A percentile compares a stretch with the other conserved stretches of the same genome.
Evolutionary conservation across 2,888 invertebrate genomes (phyloP).

Genomic region (Luperina nickerlii): DNA sequence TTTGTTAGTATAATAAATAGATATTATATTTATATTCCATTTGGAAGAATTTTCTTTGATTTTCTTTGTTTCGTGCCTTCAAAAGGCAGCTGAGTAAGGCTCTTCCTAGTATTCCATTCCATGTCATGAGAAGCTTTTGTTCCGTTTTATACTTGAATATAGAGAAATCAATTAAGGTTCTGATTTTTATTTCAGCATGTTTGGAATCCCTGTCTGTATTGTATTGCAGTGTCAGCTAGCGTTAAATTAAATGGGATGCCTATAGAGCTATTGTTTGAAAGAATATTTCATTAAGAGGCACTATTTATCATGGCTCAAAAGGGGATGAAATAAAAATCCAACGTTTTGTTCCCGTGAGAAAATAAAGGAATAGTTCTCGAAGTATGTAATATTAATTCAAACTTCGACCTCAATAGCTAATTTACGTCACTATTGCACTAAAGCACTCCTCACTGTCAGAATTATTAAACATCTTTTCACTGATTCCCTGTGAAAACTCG

Average conservation of each 20-base stretch:
- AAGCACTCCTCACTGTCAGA: constrained; percentile 11
- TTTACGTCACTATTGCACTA: constrained; percentile 15
- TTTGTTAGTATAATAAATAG: not conserved
- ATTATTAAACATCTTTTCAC: constrained; percentile 64
- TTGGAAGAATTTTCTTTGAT: not conserved
- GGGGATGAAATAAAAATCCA: not conserved
- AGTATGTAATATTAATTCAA: not conserved
- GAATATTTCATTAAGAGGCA: constrained; percentile 17
- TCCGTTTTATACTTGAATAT: constrained; percentile 2
- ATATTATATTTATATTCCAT: not conserved
- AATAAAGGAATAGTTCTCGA: not conserved
- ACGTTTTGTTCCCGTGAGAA: not conserved
- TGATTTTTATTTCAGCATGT: constrained; percentile 17
- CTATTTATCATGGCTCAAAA: constrained; percentile 18
- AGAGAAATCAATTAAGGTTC: constrained; percentile 8
- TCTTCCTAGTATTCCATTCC: constrained; percentile 6
- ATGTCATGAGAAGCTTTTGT: not conserved
- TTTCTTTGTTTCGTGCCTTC: not conserved
- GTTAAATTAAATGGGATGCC: constrained; percentile 16
- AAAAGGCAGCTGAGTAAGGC: constrained; percentile 1
- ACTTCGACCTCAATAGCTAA: not conserved
- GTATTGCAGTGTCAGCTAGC: constrained; percentile 6
- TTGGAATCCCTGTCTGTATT: constrained; percentile 14
- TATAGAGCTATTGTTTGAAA: constrained; percentile 21
- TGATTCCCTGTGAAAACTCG: constrained; percentile 60